phyloP scores from a whole-genome alignment of 2,797 vertebrate species.

The Rhinichthys osculus region DNA sequence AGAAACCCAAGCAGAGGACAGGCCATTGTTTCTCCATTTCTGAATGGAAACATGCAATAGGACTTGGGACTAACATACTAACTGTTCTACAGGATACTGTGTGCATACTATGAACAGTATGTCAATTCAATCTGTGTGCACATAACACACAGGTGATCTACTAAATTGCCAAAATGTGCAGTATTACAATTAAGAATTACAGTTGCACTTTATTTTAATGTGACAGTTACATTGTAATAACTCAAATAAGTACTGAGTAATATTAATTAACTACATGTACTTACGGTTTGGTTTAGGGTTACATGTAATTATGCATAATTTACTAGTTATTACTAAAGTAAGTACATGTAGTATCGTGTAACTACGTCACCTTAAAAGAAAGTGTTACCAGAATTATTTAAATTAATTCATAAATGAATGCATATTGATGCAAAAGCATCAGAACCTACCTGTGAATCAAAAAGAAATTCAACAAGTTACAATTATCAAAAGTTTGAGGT shows the following conservation, averaged over 20 bases:
- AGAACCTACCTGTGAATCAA: background rate
- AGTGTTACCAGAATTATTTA: background rate
- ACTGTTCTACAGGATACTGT: background rate
- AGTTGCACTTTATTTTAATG: too few species aligned
- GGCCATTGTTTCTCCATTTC: background rate
- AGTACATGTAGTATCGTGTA: too few species aligned
- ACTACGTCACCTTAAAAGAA: too few species aligned
- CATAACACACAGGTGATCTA: background rate
- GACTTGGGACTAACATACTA: background rate
- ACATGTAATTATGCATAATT: too few species aligned
- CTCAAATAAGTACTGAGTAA: too few species aligned
- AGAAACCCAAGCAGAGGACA: background rate
- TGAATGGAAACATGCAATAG: background rate
- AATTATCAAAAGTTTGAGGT: background rate
- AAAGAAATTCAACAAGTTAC: background rate
- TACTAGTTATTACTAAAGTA: too few species aligned
- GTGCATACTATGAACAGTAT: background rate
- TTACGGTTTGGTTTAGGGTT: too few species aligned
- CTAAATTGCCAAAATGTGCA: background rate
- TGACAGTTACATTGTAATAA: too few species aligned
- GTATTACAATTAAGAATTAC: background rate
- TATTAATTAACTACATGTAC: too few species aligned
- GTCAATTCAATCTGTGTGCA: background rate
- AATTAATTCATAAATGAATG: background rate
- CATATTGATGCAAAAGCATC: background rate